These are phyloP conservation scores for Gasterosteus aculeatus DNA, from an alignment of 2,113 vertebrate genomes.

Conservation along the genomic window DNA sequence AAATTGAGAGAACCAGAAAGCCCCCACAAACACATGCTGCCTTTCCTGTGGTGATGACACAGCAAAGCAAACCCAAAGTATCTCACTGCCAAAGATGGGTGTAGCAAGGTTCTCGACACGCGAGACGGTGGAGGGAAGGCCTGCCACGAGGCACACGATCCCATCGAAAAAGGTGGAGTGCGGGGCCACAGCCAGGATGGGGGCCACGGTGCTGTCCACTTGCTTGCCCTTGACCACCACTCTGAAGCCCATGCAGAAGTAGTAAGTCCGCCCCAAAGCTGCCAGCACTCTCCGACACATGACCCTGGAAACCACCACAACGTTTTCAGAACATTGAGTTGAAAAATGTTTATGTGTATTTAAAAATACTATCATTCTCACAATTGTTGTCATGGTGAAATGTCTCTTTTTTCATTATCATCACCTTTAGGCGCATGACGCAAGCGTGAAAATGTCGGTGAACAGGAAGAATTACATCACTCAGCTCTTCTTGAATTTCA, in stretches of 20 bases:
- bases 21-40: neutral
- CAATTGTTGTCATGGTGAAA: neutral
- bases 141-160: slow-evolving; percentile 87
- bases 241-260: slow-evolving; percentile 90
- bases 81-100: slow-evolving; percentile 93
- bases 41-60: neutral
- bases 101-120: slow-evolving; percentile 87
- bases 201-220: slow-evolving; percentile 83
- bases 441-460: neutral
- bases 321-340: neutral
- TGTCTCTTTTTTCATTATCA: neutral
- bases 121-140: slow-evolving; percentile 91
- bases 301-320: slow-evolving; percentile 76
- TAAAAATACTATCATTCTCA: neutral
- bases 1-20: neutral
- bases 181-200: slow-evolving; percentile 90
- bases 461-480: slow-evolving; percentile 44
- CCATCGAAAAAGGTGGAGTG: slow-evolving; percentile 97
- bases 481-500: neutral
- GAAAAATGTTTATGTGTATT: neutral
- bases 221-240: slow-evolving; percentile 87
- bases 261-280: slow-evolving; percentile 82
- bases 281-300: slow-evolving; percentile 80
- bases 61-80: neutral
- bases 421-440: neutral